phyloP scores from a whole-genome alignment of 2,797 vertebrate genomes.

The Xenops minutus region DNA sequence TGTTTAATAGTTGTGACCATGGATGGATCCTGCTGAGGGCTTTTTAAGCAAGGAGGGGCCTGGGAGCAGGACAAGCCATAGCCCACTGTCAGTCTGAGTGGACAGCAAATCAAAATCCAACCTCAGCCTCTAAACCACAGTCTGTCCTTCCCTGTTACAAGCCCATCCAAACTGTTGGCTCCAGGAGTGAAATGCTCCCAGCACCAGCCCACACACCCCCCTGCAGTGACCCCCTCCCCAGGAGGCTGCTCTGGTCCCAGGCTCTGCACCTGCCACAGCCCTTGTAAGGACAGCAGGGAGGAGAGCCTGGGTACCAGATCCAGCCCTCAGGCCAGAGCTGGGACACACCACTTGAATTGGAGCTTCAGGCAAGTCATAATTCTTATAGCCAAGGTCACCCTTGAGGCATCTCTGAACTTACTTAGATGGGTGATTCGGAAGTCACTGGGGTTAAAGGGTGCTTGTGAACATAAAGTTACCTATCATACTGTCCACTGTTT shows the following conservation, averaged over 20 bases:
- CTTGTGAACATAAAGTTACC: not conserved
- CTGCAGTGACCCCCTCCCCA: not conserved
- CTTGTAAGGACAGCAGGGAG: not conserved
- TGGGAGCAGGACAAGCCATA: not conserved
- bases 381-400: not conserved
- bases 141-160: not conserved
- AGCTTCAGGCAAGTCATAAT: not conserved
- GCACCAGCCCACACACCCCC: accelerated
- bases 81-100: not conserved
- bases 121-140: not conserved
- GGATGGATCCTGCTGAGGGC: not conserved
- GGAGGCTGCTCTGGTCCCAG: not conserved
- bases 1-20: not conserved
- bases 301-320: not conserved
- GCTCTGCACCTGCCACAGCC: not conserved
- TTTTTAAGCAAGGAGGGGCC: not conserved
- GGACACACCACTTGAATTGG: not conserved
- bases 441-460: not conserved
- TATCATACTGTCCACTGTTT: not conserved
- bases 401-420: not conserved
- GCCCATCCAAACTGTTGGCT: accelerated
- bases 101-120: not conserved
- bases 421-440: not conserved
- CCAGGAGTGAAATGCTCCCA: not conserved
- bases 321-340: not conserved